Conservation (phyloP, 30 jellyfish, hydroid and myxozoan genomes). For the Chrysaora quinquecirrha region DNA sequence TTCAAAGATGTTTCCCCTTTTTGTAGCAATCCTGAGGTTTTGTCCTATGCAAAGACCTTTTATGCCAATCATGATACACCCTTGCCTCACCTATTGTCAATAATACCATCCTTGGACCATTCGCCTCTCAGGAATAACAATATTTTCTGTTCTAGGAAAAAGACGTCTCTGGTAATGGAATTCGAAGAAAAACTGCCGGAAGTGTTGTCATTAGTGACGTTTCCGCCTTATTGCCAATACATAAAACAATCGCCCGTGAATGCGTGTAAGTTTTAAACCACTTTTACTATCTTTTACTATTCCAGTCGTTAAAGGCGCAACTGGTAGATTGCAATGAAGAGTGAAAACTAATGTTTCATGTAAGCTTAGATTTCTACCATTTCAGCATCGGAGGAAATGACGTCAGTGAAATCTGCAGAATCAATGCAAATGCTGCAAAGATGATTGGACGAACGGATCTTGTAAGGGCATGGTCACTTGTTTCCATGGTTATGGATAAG, state of each 20-base stretch:
- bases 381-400: conserved; percentile 54
- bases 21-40: too few relatives aligned
- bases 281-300: neutral
- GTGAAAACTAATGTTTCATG: too few relatives aligned
- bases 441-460: conserved; percentile 77
- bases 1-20: too few relatives aligned
- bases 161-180: conserved; percentile 59
- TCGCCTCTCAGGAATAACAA: too few relatives aligned
- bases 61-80: too few relatives aligned
- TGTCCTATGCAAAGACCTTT: too few relatives aligned
- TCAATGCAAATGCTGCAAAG: conserved; percentile 76
- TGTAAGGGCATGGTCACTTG: conserved; percentile 87
- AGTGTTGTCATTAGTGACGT: conserved; percentile 74
- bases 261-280: conserved; percentile 60
- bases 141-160: conserved; percentile 25
- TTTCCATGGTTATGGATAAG: conserved; percentile 70
- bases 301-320: neutral
- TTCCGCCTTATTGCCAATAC: conserved; percentile 80
- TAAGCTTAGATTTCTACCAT: too few relatives aligned
- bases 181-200: conserved; percentile 56
- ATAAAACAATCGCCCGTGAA: conserved; percentile 63
- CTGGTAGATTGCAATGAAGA: too few relatives aligned
- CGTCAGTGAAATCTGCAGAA: conserved; percentile 64
- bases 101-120: too few relatives aligned
- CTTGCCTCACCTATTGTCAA: too few relatives aligned